Conservation (phyloP, 1,140 invertebrate species). For the Plutomurus gul region DNA sequence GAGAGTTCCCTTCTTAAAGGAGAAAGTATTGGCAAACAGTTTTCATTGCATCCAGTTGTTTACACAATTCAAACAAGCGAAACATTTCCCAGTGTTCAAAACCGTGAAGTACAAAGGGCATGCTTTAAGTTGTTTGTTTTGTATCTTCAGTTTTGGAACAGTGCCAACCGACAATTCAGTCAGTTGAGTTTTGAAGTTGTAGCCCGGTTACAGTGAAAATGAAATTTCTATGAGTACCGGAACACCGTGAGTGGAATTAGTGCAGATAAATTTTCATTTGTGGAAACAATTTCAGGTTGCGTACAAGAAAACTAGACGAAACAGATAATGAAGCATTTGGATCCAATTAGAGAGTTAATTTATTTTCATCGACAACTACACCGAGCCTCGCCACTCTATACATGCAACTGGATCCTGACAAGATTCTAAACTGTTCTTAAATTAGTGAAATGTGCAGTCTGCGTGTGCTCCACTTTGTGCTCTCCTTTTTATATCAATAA, state of each 20-base stretch:
- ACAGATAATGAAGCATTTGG: neutral
- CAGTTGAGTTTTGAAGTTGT: neutral
- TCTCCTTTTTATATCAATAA: too few relatives aligned
- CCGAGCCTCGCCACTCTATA: too few relatives aligned
- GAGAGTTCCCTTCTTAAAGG: too few relatives aligned
- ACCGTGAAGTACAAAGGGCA: neutral
- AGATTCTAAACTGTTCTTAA: too few relatives aligned
- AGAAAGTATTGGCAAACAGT: too few relatives aligned
- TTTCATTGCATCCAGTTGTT: neutral
- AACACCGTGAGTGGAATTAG: neutral
- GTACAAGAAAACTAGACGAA: neutral
- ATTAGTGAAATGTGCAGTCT: too few relatives aligned
- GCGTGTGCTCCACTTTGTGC: too few relatives aligned
- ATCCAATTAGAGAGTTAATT: neutral
- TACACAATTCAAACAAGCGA: neutral
- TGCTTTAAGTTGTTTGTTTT: neutral
- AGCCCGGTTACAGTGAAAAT: neutral
- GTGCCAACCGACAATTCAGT: neutral
- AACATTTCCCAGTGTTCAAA: neutral
- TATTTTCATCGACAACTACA: too few relatives aligned
- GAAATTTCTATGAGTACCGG: neutral
- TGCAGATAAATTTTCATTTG: slow-evolving; percentile 4
- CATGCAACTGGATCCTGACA: too few relatives aligned
- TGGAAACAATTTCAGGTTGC: neutral
- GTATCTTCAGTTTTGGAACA: neutral